Percentiles rank a stretch among this genome's conserved stretches.
These are phyloP conservation scores for Aspidapion aeneum DNA, from an alignment of 2,888 invertebrate genomes.

Conservation along the genomic window DNA sequence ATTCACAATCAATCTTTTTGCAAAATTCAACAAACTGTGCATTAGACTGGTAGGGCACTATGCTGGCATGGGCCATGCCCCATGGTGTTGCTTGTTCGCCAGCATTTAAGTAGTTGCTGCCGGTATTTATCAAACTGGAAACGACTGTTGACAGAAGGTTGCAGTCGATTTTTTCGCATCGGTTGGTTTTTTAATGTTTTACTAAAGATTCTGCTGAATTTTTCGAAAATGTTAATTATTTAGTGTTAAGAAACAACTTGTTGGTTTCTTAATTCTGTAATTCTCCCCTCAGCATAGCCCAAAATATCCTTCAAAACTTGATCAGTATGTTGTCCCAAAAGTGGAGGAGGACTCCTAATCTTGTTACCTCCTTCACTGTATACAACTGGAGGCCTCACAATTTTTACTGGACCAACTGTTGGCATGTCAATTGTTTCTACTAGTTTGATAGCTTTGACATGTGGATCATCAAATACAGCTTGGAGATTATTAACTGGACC, in stretches of 20 bases:
- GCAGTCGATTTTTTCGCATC: constrained; percentile 91
- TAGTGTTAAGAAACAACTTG: constrained; percentile 45
- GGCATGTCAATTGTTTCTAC: constrained; percentile 73
- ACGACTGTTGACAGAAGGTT: constrained; percentile 90
- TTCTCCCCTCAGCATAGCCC: constrained; percentile 57
- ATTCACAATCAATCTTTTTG: constrained; percentile 55
- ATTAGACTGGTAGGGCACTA: too few relatives aligned
- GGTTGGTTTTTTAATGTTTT: constrained; percentile 71
- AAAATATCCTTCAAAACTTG: constrained; percentile 68
- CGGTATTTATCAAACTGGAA: constrained; percentile 83
- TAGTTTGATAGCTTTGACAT: constrained; percentile 69
- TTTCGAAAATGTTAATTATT: too few relatives aligned
- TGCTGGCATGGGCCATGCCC: constrained; percentile 93
- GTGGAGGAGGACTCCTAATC: constrained; percentile 74
- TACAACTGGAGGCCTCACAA: constrained; percentile 84
- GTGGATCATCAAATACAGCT: constrained; percentile 85
- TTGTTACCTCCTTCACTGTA: constrained; percentile 71
- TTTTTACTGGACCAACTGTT: constrained; percentile 64
- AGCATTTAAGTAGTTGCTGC: constrained; percentile 91
- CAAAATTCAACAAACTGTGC: constrained; percentile 75
- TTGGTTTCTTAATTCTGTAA: constrained; percentile 50
- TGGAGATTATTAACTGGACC: constrained; percentile 86
- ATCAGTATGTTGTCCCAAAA: constrained; percentile 83
- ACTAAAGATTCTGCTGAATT: too few relatives aligned
- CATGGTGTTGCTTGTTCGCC: constrained; percentile 71